Conservation (phyloP, 2,888 invertebrate species). For the Micoletzkya japonica region DNA sequence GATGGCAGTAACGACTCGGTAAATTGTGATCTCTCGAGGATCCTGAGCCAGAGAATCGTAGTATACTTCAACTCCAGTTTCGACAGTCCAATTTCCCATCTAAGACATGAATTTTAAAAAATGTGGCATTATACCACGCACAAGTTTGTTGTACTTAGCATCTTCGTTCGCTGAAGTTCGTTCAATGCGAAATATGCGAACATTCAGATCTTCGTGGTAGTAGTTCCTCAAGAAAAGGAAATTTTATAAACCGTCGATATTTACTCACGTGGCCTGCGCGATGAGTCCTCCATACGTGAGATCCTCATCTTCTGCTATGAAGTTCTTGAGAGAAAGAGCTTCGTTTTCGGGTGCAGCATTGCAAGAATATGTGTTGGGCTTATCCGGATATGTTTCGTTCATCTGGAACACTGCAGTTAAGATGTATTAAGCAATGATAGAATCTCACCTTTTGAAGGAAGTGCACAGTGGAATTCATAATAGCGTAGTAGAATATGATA, state of each 20-base stretch:
- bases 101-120: slow-evolving; percentile 27
- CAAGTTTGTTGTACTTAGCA: slow-evolving; percentile 53
- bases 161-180: slow-evolving; percentile 46
- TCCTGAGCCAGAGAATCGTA: slow-evolving; percentile 55
- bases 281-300: slow-evolving; percentile 14
- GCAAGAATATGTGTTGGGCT: too few relatives aligned
- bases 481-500: slow-evolving; percentile 44
- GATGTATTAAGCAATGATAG: not conserved
- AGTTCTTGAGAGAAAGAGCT: too few relatives aligned
- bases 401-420: too few relatives aligned
- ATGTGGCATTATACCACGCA: slow-evolving; percentile 19
- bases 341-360: too few relatives aligned
- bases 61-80: slow-evolving; percentile 44
- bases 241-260: not conserved
- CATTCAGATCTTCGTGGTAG: slow-evolving; percentile 44
- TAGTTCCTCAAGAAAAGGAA: slow-evolving; percentile 33
- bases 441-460: slow-evolving; percentile 12
- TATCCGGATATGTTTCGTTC: too few relatives aligned
- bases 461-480: slow-evolving; percentile 33
- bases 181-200: slow-evolving; percentile 52
- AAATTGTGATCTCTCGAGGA: slow-evolving; percentile 50
- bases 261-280: slow-evolving; percentile 11
- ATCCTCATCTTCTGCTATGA: too few relatives aligned
- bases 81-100: slow-evolving; percentile 59
- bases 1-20: slow-evolving; percentile 55